Conservation (phyloP, 2,113 vertebrate species). For the Anolis carolinensis region DNA sequence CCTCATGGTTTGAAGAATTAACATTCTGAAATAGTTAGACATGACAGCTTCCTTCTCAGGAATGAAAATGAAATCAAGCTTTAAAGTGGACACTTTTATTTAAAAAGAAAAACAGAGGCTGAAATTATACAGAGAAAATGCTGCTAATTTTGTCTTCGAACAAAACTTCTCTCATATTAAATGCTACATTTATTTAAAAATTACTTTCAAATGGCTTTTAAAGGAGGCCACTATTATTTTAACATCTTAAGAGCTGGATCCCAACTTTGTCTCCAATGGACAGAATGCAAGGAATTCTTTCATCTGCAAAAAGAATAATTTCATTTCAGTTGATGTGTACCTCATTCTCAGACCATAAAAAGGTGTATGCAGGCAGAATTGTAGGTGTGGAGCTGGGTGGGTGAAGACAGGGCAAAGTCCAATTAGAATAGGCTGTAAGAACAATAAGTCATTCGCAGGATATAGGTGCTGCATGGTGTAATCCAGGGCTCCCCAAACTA, state of each 20-base stretch:
- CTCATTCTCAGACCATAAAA: too few species aligned
- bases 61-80: slow-evolving; percentile 46
- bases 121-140: slow-evolving; percentile 29
- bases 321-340: too few species aligned
- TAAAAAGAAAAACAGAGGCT: not conserved
- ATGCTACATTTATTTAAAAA: not conserved
- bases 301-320: not conserved
- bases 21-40: slow-evolving; percentile 72
- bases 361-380: too few species aligned
- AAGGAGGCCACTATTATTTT: not conserved
- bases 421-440: too few species aligned
- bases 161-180: not conserved
- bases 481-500: too few species aligned
- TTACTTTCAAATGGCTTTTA: not conserved
- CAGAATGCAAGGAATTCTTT: not conserved
- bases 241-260: not conserved
- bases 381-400: too few species aligned
- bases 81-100: not conserved
- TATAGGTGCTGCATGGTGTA: too few species aligned
- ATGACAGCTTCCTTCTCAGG: slow-evolving; percentile 70
- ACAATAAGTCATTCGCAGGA: too few species aligned
- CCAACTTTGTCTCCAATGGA: not conserved
- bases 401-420: too few species aligned
- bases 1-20: slow-evolving; percentile 60
- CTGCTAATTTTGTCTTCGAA: slow-evolving; percentile 27